Conservation (phyloP, 2,888 invertebrate species). For the Hofmannophila pseudospretella region DNA sequence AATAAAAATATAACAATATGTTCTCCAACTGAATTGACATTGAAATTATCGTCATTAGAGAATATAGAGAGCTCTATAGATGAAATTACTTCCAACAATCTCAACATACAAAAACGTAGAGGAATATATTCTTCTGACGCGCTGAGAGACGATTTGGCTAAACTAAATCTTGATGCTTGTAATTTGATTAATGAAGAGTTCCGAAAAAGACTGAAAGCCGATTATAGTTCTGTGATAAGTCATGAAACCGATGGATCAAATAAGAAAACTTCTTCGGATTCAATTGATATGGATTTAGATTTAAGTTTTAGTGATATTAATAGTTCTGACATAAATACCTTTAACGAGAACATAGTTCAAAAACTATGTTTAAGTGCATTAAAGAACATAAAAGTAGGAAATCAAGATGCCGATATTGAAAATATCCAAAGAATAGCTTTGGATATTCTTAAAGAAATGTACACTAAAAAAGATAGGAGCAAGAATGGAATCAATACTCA, state of each 20-base stretch:
- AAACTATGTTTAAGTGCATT: slow-evolving; percentile 72
- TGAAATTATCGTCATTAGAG: slow-evolving; percentile 61
- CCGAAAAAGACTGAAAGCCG: slow-evolving; percentile 57
- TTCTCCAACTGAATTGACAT: slow-evolving; percentile 66
- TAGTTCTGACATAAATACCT: slow-evolving; percentile 74
- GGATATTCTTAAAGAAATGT: slow-evolving; percentile 74
- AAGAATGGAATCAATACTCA: slow-evolving; percentile 50
- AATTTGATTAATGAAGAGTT: slow-evolving; percentile 53
- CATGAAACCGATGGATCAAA: slow-evolving; percentile 68
- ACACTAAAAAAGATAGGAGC: slow-evolving; percentile 66
- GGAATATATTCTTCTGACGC: slow-evolving; percentile 78
- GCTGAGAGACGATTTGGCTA: slow-evolving; percentile 57
- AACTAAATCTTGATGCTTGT: slow-evolving; percentile 50
- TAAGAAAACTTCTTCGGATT: slow-evolving; percentile 72
- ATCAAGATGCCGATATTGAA: slow-evolving; percentile 74
- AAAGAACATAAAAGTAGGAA: slow-evolving; percentile 74
- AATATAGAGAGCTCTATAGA: slow-evolving; percentile 66
- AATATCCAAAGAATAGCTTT: slow-evolving; percentile 74
- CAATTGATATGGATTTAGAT: slow-evolving; percentile 74
- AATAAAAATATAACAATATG: slow-evolving; percentile 61
- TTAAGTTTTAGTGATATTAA: slow-evolving; percentile 76
- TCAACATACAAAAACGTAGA: slow-evolving; percentile 72
- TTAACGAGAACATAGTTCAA: slow-evolving; percentile 75
- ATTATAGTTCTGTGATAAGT: slow-evolving; percentile 61
- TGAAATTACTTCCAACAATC: slow-evolving; percentile 59